Evolutionary conservation across 2,888 invertebrate species (phyloP).

Genomic region (Lamellibrachia columna): DNA sequence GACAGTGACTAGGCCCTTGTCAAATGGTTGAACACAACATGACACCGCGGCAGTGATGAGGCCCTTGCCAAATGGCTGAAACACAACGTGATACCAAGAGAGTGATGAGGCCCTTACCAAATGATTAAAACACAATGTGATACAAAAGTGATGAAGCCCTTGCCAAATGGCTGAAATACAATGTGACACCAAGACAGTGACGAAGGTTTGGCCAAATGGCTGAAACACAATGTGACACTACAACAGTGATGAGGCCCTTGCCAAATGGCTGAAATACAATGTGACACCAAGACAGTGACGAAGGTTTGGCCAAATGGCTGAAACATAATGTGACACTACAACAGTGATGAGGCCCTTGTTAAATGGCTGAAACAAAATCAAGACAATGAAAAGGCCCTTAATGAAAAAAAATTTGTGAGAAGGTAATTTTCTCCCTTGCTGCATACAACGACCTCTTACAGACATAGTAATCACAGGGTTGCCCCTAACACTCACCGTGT

Average conservation of each 20-base stretch:
- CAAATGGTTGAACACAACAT: not conserved
- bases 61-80: not conserved
- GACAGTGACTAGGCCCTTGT: not conserved
- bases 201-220: not conserved
- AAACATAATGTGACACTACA: no score
- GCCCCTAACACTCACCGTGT: conserved; percentile 72
- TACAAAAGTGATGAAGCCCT: no score
- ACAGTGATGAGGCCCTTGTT: no score
- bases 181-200: not conserved
- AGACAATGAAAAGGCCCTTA: not conserved
- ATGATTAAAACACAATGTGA: not conserved
- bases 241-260: not conserved
- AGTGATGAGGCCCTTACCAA: not conserved
- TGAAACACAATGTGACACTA: not conserved
- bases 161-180: not conserved
- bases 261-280: not conserved
- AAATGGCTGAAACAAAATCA: not conserved
- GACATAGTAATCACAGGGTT: not conserved
- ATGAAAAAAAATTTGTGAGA: not conserved
- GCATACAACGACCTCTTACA: no score
- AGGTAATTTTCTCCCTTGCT: not conserved
- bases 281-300: conserved; percentile 29
- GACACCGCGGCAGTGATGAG: not conserved
- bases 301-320: no score
- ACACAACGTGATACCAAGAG: not conserved